These are phyloP conservation scores for Drosophila aldrichi DNA, from an alignment of 2,888 invertebrate genomes.

Conservation along the genomic window DNA sequence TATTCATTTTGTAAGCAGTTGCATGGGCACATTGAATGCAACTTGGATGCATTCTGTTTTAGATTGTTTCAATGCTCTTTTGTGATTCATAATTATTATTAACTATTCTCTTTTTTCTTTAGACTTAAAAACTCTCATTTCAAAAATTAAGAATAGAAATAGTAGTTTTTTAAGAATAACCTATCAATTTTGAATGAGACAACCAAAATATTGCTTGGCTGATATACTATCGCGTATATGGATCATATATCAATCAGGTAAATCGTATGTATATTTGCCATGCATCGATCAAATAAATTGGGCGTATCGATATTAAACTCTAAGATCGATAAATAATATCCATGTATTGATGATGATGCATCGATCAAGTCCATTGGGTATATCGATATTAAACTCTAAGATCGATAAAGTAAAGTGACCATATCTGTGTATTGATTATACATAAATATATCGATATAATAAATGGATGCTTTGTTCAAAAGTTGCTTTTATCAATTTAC, in stretches of 20 bases:
- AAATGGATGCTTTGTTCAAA: background rate
- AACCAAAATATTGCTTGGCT: too few species aligned
- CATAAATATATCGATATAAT: background rate
- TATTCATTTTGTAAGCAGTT: background rate
- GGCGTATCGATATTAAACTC: background rate
- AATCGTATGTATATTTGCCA: too few species aligned
- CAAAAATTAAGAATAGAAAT: too few species aligned
- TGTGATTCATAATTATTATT: too few species aligned
- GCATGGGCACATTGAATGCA: background rate
- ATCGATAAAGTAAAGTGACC: background rate
- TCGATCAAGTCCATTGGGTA: background rate
- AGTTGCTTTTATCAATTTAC: background rate
- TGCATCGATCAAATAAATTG: too few species aligned
- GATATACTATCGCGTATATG: too few species aligned
- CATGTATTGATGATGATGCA: background rate
- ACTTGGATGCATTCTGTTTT: background rate
- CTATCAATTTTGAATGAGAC: too few species aligned
- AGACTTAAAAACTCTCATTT: too few species aligned
- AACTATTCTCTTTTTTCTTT: too few species aligned
- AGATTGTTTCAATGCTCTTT: background rate
- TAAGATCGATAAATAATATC: background rate
- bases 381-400: background rate
- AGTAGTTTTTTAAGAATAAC: too few species aligned
- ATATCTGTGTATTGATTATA: background rate
- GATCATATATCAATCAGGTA: background rate